Percentiles rank a stretch among this genome's conserved stretches.
Conservation (phyloP, 2,113 vertebrate species). For the Coregonus clupeaformis region DNA sequence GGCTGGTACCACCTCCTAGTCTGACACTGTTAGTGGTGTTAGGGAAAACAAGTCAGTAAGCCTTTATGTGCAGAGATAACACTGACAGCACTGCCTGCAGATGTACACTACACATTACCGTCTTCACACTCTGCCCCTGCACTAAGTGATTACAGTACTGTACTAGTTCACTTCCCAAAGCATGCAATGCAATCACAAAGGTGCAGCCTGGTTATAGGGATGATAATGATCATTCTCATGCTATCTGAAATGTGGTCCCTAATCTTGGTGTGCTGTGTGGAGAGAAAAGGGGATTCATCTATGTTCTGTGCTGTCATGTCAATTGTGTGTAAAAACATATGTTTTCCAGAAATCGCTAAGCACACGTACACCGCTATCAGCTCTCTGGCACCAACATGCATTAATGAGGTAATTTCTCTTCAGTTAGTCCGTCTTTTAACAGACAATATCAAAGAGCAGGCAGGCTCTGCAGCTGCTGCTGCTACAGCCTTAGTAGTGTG, state of each 20-base stretch:
- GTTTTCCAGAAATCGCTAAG: background rate
- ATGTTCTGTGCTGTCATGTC: conserved; percentile 35
- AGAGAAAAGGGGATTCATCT: conserved; percentile 48
- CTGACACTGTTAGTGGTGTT: conserved; percentile 46
- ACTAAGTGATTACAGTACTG: conserved; percentile 23
- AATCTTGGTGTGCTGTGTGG: background rate
- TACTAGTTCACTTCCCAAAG: conserved; percentile 41
- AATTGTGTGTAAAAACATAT: background rate
- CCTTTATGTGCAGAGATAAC: conserved; percentile 59
- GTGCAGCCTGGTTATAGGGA: conserved; percentile 28
- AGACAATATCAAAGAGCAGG: conserved; percentile 35
- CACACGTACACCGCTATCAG: background rate
- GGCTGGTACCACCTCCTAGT: conserved; percentile 34
- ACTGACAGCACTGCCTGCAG: conserved; percentile 45
- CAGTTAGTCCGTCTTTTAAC: conserved; percentile 39
- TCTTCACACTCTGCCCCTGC: background rate
- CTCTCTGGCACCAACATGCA: background rate
- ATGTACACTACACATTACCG: background rate
- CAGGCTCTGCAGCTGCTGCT: conserved; percentile 33
- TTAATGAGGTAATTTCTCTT: conserved; percentile 38
- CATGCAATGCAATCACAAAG: conserved; percentile 49
- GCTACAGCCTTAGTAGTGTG: conserved; percentile 14
- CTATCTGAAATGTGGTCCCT: background rate
- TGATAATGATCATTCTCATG: conserved; percentile 25
- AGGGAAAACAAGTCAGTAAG: conserved; percentile 46